phyloP scores from a whole-genome alignment of 2,888 invertebrate genomes.

The Parnassius glacialis region DNA sequence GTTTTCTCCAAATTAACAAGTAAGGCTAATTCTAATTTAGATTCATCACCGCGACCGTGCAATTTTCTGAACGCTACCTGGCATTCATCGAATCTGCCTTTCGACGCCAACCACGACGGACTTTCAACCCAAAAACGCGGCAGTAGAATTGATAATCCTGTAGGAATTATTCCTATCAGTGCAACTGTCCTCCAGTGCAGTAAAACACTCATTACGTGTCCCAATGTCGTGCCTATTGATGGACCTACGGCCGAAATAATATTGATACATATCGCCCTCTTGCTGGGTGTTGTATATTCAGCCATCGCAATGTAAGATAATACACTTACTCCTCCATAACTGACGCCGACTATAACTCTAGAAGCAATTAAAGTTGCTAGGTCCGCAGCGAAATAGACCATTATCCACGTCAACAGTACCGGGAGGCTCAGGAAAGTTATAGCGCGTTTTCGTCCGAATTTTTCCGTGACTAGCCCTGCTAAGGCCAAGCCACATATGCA shows the following conservation, averaged over 20 bases:
- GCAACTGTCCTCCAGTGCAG: slow-evolving; percentile 33
- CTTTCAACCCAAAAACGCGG: slow-evolving; percentile 34
- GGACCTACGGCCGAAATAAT: slow-evolving; percentile 30
- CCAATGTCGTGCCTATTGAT: slow-evolving; percentile 29
- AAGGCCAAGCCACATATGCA: slow-evolving; percentile 26
- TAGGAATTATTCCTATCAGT: slow-evolving; percentile 30
- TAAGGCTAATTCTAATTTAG: slow-evolving; percentile 24
- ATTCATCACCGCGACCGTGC: slow-evolving; percentile 20
- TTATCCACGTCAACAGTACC: slow-evolving; percentile 20
- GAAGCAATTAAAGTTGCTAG: slow-evolving; percentile 13
- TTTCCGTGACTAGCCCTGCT: slow-evolving; percentile 17
- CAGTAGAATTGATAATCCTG: slow-evolving; percentile 24
- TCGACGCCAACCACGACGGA: slow-evolving; percentile 35
- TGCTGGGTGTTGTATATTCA: slow-evolving; percentile 25
- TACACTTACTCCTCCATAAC: slow-evolving; percentile 26
- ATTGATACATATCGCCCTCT: slow-evolving; percentile 27
- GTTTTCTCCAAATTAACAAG: slow-evolving; percentile 13
- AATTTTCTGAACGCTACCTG: slow-evolving; percentile 23
- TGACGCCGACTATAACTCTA: slow-evolving; percentile 29
- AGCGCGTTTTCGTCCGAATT: slow-evolving; percentile 18
- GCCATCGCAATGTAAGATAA: slow-evolving; percentile 18
- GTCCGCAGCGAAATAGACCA: slow-evolving; percentile 14
- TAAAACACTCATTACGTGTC: slow-evolving; percentile 30
- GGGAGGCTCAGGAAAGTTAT: slow-evolving; percentile 14
- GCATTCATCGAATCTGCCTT: slow-evolving; percentile 33